These are phyloP conservation scores for Lates calcarifer DNA, from an alignment of 2,113 vertebrate species.

Conservation along the genomic window DNA sequence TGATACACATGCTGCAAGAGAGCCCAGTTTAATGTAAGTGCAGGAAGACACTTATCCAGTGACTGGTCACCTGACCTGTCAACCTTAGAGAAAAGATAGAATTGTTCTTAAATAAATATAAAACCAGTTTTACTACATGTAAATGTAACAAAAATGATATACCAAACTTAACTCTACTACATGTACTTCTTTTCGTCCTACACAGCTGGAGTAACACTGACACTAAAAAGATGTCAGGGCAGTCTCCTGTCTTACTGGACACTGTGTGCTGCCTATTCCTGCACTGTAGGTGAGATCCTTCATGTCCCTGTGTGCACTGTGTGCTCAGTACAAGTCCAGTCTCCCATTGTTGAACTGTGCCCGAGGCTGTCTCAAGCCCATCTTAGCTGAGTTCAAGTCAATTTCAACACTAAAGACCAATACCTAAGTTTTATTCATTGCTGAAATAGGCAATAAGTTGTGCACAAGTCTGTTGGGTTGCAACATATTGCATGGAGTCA, in stretches of 20 bases:
- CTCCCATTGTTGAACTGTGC: slow-evolving; percentile 13
- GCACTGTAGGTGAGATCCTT: slow-evolving; percentile 26
- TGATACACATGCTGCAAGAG: not conserved
- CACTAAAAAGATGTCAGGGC: not conserved
- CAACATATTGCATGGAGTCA: not conserved
- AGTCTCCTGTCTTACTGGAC: not conserved
- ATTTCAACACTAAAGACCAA: slow-evolving; percentile 34
- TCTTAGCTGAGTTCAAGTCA: slow-evolving; percentile 20
- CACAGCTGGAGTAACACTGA: not conserved
- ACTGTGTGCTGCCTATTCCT: slow-evolving; percentile 8
- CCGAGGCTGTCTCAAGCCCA: slow-evolving; percentile 5
- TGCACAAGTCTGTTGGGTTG: slow-evolving; percentile 2
- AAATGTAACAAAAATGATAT: not conserved
- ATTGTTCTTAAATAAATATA: not conserved
- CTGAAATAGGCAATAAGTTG: slow-evolving; percentile 10
- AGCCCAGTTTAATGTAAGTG: not conserved
- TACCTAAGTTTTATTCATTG: slow-evolving; percentile 4
- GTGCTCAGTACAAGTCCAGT: slow-evolving; percentile 3
- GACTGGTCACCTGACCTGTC: no score
- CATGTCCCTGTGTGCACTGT: slow-evolving; percentile 8
- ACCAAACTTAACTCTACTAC: not conserved
- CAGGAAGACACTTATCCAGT: not conserved
- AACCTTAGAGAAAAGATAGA: not conserved
- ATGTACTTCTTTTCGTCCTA: not conserved
- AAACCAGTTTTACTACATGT: not conserved